Evolutionary conservation across 2,888 invertebrate species (phyloP).

Genomic region (Sesia bembeciformis): DNA sequence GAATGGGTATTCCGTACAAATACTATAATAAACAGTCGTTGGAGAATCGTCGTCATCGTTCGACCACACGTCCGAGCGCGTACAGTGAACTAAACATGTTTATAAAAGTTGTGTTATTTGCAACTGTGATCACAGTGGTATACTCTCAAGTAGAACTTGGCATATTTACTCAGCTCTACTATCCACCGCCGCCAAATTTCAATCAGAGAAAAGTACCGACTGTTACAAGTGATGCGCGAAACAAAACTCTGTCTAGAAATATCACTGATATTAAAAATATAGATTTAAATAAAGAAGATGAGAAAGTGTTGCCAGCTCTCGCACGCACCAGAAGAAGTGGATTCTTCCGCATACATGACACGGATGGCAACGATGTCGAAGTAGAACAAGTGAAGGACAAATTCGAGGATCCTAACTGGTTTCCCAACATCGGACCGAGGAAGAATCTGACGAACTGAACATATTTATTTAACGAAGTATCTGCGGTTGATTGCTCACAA

Average conservation of each 20-base stretch:
- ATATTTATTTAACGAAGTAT: too few relatives aligned
- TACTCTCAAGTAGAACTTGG: neutral
- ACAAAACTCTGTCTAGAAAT: neutral
- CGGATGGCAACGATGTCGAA: conserved; percentile 13
- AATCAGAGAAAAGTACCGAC: neutral
- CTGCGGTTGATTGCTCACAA: too few relatives aligned
- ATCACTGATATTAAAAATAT: neutral
- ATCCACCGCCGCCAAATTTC: neutral
- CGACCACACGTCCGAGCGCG: too few relatives aligned
- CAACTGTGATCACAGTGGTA: neutral
- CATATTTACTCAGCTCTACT: neutral
- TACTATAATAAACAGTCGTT: too few relatives aligned
- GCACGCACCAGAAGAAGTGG: conserved; percentile 12
- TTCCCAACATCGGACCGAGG: conserved; percentile 15
- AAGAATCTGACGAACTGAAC: conserved; percentile 13
- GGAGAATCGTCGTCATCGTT: too few relatives aligned
- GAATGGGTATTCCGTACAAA: too few relatives aligned
- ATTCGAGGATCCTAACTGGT: conserved; percentile 18
- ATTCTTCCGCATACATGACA: conserved; percentile 12
- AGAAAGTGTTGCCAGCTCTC: neutral
- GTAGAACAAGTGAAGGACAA: conserved; percentile 6
- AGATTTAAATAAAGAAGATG: neutral
- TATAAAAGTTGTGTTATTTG: neutral
- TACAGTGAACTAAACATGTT: neutral
- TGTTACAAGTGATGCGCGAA: neutral